Evolutionary conservation across 2,113 vertebrate species (phyloP).

Genomic region (Eretmochelys imbricata): DNA sequence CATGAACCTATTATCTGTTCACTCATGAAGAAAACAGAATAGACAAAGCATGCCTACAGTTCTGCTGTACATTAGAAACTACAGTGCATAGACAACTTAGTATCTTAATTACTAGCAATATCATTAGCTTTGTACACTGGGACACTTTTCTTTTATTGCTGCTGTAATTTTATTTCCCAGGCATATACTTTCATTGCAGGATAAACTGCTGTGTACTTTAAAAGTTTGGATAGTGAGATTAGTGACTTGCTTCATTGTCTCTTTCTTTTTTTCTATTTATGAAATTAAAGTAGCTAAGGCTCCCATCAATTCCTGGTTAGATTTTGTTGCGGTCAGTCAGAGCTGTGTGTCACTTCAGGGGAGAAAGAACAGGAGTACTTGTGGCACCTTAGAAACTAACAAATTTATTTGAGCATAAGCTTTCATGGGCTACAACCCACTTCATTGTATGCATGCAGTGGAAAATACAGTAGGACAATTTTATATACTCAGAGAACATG

Average conservation of each 20-base stretch:
- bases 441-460: too few relatives aligned
- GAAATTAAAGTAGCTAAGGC: neutral
- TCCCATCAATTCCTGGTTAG: neutral
- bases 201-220: slow-evolving; percentile 51
- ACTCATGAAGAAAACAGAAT: slow-evolving; percentile 59
- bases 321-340: neutral
- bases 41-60: slow-evolving; percentile 27
- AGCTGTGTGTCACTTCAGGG: neutral
- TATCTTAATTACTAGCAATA: slow-evolving; percentile 67
- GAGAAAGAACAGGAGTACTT: too few relatives aligned
- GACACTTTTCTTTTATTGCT: slow-evolving; percentile 63
- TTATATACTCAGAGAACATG: too few relatives aligned
- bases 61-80: slow-evolving; percentile 45
- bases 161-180: slow-evolving; percentile 66
- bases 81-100: slow-evolving; percentile 45
- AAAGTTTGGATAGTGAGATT: slow-evolving; percentile 26
- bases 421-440: too few relatives aligned
- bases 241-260: neutral
- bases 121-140: slow-evolving; percentile 61
- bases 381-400: too few relatives aligned
- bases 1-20: slow-evolving; percentile 65
- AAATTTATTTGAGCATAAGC: too few relatives aligned
- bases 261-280: neutral
- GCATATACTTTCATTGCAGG: slow-evolving; percentile 36
- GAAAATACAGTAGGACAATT: too few relatives aligned